Percentiles rank a stretch among this genome's conserved stretches.
These are phyloP conservation scores for Lordiphosa mommai DNA, from an alignment of 1,140 invertebrate genomes.

Conservation along the genomic window DNA sequence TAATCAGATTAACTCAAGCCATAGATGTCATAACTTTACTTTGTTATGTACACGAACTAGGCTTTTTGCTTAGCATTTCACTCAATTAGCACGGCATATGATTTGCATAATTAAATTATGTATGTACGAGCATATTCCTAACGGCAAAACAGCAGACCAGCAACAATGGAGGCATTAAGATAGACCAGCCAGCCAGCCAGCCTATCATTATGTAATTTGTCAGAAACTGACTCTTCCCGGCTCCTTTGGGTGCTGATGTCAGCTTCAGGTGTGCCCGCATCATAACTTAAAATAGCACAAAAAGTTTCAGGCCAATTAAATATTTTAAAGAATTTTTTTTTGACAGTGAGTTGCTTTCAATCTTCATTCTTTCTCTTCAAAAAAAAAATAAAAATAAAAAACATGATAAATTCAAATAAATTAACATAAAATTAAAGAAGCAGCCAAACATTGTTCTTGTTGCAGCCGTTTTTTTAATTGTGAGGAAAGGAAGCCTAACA, in stretches of 20 bases:
- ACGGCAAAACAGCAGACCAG: slow-evolving; percentile 21
- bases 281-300: slow-evolving; percentile 71
- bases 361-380: slow-evolving; percentile 36
- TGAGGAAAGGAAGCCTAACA: slow-evolving; percentile 37
- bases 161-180: slow-evolving; percentile 30
- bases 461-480: slow-evolving; percentile 60
- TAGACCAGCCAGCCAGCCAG: slow-evolving; percentile 16
- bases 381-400: background rate
- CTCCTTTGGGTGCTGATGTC: slow-evolving; percentile 61
- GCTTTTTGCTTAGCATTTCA: slow-evolving; percentile 28
- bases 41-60: background rate
- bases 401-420: slow-evolving; percentile 58
- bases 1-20: slow-evolving; percentile 38
- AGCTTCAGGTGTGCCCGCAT: slow-evolving; percentile 42
- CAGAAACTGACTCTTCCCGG: slow-evolving; percentile 21
- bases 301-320: slow-evolving; percentile 51
- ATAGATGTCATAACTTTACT: slow-evolving; percentile 21
- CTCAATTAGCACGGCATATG: slow-evolving; percentile 65
- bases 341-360: slow-evolving; percentile 37
- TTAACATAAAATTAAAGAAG: slow-evolving; percentile 66
- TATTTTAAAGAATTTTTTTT: slow-evolving; percentile 51
- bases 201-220: slow-evolving; percentile 72
- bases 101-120: slow-evolving; percentile 69
- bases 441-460: slow-evolving; percentile 39
- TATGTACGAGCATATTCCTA: slow-evolving; percentile 6